These are phyloP conservation scores for Polyodon spathula DNA, from an alignment of 2,113 vertebrate genomes.

Conservation along the genomic window DNA sequence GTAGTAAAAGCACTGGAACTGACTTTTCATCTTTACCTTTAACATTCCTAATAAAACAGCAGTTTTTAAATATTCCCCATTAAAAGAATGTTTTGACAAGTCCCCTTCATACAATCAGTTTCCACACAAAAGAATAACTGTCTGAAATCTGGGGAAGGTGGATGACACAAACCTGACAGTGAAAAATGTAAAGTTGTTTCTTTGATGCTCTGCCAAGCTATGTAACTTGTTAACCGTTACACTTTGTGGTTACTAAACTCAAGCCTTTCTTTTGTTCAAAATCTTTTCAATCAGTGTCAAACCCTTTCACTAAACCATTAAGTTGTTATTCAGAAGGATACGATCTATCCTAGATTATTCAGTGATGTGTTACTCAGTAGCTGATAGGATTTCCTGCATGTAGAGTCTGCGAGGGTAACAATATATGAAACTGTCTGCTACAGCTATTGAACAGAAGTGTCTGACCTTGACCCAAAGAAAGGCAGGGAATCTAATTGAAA, in stretches of 20 bases:
- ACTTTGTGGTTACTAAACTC: neutral
- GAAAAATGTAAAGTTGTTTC: neutral
- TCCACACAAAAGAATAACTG: neutral
- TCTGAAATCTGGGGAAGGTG: constrained; percentile 1
- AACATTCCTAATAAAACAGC: neutral
- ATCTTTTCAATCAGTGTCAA: neutral
- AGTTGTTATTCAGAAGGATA: neutral
- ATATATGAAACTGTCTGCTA: neutral
- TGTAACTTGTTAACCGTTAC: neutral
- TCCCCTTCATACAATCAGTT: neutral
- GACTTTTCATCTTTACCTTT: neutral
- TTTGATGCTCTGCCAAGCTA: neutral
- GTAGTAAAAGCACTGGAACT: neutral
- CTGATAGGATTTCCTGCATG: neutral
- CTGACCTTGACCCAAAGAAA: neutral
- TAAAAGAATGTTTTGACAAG: neutral
- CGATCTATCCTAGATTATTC: neutral
- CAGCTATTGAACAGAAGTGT: neutral
- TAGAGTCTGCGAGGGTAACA: neutral
- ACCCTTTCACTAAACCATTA: neutral
- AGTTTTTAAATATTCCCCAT: neutral
- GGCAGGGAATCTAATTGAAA: neutral
- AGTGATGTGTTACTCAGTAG: neutral
- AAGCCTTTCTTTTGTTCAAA: neutral
- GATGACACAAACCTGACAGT: constrained; percentile 6